Conservation (phyloP, 1,140 invertebrate species). For the Papilio polyxenes region DNA sequence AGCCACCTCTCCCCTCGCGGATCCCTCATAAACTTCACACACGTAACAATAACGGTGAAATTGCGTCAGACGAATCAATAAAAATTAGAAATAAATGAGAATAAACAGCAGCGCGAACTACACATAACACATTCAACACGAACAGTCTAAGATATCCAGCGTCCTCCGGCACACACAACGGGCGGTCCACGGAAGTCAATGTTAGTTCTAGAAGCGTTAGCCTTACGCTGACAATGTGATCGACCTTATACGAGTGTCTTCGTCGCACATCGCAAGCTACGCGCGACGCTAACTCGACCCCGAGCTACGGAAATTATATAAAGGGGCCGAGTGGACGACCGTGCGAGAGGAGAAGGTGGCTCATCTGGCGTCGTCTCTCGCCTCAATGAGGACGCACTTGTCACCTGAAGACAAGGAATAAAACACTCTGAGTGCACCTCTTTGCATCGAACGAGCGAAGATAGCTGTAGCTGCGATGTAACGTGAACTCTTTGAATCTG, state of each 20-base stretch:
- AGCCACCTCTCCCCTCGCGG: conserved; percentile 62
- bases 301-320: conserved; percentile 68
- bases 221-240: conserved; percentile 78
- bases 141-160: conserved; percentile 74
- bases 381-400: conserved; percentile 85
- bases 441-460: conserved; percentile 71
- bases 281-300: conserved; percentile 74
- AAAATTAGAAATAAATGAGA: conserved; percentile 65
- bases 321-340: conserved; percentile 74
- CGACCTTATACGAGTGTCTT: conserved; percentile 79
- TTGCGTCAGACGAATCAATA: conserved; percentile 57
- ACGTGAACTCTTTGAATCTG: conserved; percentile 74
- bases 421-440: conserved; percentile 80
- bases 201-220: conserved; percentile 79
- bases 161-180: conserved; percentile 78
- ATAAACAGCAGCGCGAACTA: conserved; percentile 73
- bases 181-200: conserved; percentile 70
- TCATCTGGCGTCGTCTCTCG: conserved; percentile 82
- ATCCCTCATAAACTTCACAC: conserved; percentile 41
- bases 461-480: conserved; percentile 79
- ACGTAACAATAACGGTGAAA: conserved; percentile 25
- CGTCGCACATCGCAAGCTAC: conserved; percentile 79
- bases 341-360: conserved; percentile 77
- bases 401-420: conserved; percentile 84
- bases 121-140: conserved; percentile 77